Percentiles rank a stretch among this genome's conserved stretches.
Conservation (phyloP, 2,888 invertebrate genomes). For the Drosophila paranaensis region DNA sequence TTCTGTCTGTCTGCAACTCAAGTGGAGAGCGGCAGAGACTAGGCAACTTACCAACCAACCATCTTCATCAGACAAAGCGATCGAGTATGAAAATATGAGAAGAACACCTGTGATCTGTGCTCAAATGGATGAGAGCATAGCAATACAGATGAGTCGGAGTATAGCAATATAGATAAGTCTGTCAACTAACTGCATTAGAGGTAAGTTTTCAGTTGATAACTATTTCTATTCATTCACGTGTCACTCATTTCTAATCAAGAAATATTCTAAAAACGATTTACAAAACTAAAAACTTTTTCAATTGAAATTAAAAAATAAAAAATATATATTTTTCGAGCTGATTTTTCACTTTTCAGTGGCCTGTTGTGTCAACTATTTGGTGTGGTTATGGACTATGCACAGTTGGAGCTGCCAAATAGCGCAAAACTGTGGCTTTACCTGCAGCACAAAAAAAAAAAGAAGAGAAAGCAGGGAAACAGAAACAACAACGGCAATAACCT, state of each 20-base stretch:
- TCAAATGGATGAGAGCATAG: too few species aligned
- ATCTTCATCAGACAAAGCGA: too few species aligned
- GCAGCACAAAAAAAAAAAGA: constrained; percentile 7
- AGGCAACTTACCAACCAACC: too few species aligned
- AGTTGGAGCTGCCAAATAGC: constrained; percentile 19
- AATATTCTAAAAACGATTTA: not conserved
- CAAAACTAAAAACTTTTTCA: constrained; percentile 1
- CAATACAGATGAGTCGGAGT: too few species aligned
- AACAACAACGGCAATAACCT: constrained; percentile 25
- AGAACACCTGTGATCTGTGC: too few species aligned
- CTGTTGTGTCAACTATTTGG: constrained; percentile 21
- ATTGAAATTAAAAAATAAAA: not conserved
- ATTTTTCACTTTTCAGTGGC: constrained; percentile 19
- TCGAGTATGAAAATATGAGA: too few species aligned
- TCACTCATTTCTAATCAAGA: not conserved
- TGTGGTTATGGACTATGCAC: constrained; percentile 37
- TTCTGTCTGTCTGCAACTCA: too few species aligned
- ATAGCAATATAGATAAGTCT: too few species aligned
- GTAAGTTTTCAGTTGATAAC: not conserved
- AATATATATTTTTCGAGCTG: not conserved
- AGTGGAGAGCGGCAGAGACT: too few species aligned
- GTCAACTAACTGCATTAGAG: not conserved
- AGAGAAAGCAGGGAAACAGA: not conserved
- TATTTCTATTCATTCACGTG: not conserved
- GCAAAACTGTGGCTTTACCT: constrained; percentile 38